A percentile compares a stretch with the other conserved stretches of the same genome.
phyloP scores from a whole-genome alignment of 1,140 invertebrate genomes.

The Piezodorus guildinii region DNA sequence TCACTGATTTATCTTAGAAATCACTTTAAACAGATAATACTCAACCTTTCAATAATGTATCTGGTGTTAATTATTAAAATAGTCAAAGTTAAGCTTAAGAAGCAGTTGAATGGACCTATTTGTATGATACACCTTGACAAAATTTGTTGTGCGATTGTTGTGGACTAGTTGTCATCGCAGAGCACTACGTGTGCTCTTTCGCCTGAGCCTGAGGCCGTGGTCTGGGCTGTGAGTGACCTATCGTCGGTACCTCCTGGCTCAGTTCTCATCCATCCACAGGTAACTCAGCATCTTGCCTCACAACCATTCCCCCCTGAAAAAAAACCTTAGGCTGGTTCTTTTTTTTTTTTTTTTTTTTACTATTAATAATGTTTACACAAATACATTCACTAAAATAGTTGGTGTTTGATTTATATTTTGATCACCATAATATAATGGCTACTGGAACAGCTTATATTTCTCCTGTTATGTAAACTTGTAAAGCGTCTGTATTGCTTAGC shows the following conservation, averaged over 20 bases:
- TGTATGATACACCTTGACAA: neutral
- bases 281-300: conserved; percentile 33
- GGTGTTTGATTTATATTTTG: neutral
- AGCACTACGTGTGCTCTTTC: conserved; percentile 21
- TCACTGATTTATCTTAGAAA: no score
- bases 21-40: no score
- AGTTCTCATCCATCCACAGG: conserved; percentile 74
- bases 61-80: neutral
- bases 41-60: no score
- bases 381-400: no score
- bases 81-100: no score
- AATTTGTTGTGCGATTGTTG: conserved; percentile 5
- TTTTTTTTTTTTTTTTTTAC: conserved; percentile 19
- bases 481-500: no score
- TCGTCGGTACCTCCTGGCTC: conserved; percentile 69
- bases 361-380: no score
- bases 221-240: conserved; percentile 77
- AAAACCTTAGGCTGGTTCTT: neutral
- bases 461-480: no score
- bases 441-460: no score
- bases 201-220: conserved; percentile 36
- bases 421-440: no score
- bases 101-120: no score
- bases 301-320: conserved; percentile 28
- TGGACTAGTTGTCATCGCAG: conserved; percentile 25